Percentiles rank a stretch among this genome's conserved stretches.
Evolutionary conservation across 2,797 vertebrate genomes (phyloP).

Genomic region (Enteromius afrohamiltoni): DNA sequence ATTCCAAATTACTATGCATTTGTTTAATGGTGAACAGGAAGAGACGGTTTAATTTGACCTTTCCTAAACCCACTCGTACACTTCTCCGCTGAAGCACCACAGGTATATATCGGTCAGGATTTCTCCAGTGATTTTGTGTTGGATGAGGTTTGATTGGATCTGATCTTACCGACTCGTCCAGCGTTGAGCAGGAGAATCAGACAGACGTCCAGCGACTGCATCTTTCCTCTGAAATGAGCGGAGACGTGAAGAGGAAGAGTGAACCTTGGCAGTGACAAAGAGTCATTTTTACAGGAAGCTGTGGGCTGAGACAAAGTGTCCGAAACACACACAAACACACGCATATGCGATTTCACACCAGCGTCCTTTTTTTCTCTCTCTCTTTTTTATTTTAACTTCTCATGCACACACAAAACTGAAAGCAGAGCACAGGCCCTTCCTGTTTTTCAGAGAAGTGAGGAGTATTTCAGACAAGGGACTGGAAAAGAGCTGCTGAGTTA

Average conservation of each 20-base stretch:
- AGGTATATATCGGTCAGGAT: not conserved
- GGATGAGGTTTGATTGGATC: not conserved
- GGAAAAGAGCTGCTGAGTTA: not conserved
- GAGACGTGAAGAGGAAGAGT: not conserved
- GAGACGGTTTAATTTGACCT: not conserved
- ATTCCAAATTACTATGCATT: no score
- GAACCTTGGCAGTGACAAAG: not conserved
- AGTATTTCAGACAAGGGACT: not conserved
- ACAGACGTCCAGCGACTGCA: constrained; percentile 8
- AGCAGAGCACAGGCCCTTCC: not conserved
- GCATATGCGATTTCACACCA: not conserved
- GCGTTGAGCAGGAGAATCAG: constrained; percentile 49
- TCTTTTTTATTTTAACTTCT: not conserved
- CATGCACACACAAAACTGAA: not conserved
- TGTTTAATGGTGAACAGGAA: not conserved
- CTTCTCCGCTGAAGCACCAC: not conserved
- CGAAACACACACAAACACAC: constrained; percentile 25
- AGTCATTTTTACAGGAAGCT: constrained; percentile 68
- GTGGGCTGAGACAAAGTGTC: constrained; percentile 67
- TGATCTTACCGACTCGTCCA: constrained; percentile 57
- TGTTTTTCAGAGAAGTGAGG: not conserved
- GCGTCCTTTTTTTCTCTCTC: not conserved
- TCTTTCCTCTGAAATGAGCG: constrained; percentile 48
- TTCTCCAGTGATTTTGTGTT: not conserved
- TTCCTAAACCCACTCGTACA: not conserved